Evolutionary conservation across 2,113 vertebrate genomes (phyloP), one percentile per base, ranked within the genome.

Genomic region (Bufo bufo): DNA sequence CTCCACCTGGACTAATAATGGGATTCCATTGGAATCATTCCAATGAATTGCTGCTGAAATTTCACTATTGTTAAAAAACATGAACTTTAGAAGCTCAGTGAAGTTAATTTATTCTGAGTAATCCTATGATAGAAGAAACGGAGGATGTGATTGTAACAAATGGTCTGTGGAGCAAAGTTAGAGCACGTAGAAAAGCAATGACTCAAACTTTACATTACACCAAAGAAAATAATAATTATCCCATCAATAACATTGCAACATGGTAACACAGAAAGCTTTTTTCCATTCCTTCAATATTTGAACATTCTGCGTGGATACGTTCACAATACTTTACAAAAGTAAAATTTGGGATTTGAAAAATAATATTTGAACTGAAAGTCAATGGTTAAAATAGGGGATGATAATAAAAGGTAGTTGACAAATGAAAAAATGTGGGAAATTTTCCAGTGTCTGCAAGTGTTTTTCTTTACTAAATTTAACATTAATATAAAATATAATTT

Each of bases 191-290:
- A 20, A 59, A 61, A 82, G 56, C 56, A 43, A 82, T 82, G 79
- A 82, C 56, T 82, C 79, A 82, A 59, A 45, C 79, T 63, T 63
- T 19, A 59, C 10, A 82, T 61, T 47, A 19, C 13, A 2, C 43
- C 19, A 63, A 63, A 43, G 58, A 82, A 82, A 82, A 82, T 82
- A 82, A 47, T 59, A 82, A 82, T 82, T 82, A 82, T 61, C 14
- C 16, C 23, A 82, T 45, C 54, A 82, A 45, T 82, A 63, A 82
- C 58, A 82, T 82, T 8, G 58, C 79, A 59, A 20, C 43, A 4
- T 12, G 45, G 75, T 12, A n/a, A 77, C 49, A 20, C 49, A 4
- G 10, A 77, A 77, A 77, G 17, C 54, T 59, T 45, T 61, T 59
- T 63, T 82, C 54, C 43, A 47, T 59, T 61, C 49, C 58, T 47